phyloP scores from a whole-genome alignment of 2,888 invertebrate genomes.

The Anoplius nigerrimus region DNA sequence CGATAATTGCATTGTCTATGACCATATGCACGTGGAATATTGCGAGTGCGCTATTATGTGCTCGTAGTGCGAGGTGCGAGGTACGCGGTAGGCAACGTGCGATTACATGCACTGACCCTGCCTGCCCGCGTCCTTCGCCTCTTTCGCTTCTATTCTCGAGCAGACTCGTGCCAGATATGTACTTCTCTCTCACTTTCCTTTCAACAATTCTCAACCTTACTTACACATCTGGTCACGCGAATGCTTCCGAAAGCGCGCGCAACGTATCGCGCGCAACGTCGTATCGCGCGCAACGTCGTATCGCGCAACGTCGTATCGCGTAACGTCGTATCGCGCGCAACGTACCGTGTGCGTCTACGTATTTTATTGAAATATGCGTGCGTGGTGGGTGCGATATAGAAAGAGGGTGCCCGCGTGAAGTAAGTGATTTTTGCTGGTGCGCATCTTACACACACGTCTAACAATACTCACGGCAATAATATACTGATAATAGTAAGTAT shows the following conservation, averaged over 20 bases:
- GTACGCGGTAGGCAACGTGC: not conserved
- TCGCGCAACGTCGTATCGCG: no score
- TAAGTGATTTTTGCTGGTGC: conserved; percentile 37
- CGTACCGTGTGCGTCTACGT: conserved; percentile 48
- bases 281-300: conserved; percentile 38
- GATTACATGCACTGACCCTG: no score
- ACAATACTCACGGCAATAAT: conserved; percentile 11
- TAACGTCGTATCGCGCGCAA: no score
- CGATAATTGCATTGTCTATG: conserved; percentile 58
- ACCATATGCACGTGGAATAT: conserved; percentile 45
- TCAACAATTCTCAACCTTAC: not conserved
- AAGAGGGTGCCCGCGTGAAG: conserved; percentile 59
- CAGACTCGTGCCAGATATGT: not conserved
- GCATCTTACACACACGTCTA: conserved; percentile 40
- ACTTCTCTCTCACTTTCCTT: not conserved
- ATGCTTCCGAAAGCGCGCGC: conserved; percentile 1
- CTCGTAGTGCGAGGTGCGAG: conserved; percentile 25
- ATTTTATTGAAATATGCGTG: conserved; percentile 55
- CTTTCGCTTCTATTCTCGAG: no score
- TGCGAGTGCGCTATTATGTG: conserved; percentile 47
- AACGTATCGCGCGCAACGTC: conserved; percentile 47
- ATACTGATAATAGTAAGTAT: conserved; percentile 23
- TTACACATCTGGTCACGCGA: no score
- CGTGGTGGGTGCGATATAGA: conserved; percentile 61
- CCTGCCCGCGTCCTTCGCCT: no score